Percentiles rank a stretch among this genome's conserved stretches.
These are phyloP conservation scores for Linnaemya tessellans DNA, from an alignment of 2,888 invertebrate genomes.

Conservation along the genomic window DNA sequence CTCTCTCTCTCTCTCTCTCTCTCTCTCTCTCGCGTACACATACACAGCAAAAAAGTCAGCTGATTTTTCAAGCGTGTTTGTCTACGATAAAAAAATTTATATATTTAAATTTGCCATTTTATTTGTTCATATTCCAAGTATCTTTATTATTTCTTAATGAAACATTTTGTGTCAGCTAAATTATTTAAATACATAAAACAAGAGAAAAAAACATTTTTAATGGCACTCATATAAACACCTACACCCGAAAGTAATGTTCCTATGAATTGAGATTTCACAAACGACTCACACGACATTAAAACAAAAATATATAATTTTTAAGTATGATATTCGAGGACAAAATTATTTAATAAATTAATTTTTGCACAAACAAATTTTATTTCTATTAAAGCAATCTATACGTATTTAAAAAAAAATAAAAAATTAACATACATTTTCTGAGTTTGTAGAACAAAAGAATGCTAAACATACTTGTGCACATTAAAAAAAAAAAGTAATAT, in stretches of 20 bases:
- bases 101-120: neutral
- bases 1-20: neutral
- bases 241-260: slow-evolving; percentile 32
- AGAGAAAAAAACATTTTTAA: slow-evolving; percentile 19
- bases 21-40: neutral
- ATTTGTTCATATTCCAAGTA: neutral
- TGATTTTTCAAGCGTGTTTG: slow-evolving; percentile 21
- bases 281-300: slow-evolving; percentile 6
- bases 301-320: slow-evolving; percentile 4
- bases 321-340: slow-evolving; percentile 8
- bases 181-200: slow-evolving; percentile 16
- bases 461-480: neutral
- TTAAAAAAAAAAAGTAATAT: neutral
- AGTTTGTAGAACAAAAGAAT: slow-evolving; percentile 4
- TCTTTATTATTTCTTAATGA: slow-evolving; percentile 39
- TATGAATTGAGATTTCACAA: slow-evolving; percentile 28
- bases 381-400: neutral
- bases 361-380: neutral
- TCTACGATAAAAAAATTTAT: neutral
- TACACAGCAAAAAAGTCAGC: slow-evolving; percentile 30
- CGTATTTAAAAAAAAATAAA: slow-evolving; percentile 1
- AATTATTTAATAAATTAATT: slow-evolving; percentile 19
- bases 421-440: neutral
- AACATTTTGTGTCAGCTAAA: slow-evolving; percentile 25
- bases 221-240: slow-evolving; percentile 55